phyloP scores from a whole-genome alignment of 2,888 invertebrate genomes.

The Argyresthia goedartella region DNA sequence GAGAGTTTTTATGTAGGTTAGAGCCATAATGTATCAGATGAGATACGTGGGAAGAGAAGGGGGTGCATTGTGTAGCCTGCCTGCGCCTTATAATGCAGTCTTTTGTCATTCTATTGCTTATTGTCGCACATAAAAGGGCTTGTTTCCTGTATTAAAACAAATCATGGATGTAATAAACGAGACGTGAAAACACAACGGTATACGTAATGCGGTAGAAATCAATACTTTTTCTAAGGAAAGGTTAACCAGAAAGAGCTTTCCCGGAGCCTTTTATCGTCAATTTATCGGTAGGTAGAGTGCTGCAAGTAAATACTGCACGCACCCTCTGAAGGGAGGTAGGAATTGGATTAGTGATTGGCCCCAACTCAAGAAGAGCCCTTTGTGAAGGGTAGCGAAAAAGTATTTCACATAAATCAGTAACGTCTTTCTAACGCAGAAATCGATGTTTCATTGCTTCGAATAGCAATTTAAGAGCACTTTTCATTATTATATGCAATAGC shows the following conservation, averaged over 20 bases:
- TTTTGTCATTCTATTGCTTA: constrained; percentile 57
- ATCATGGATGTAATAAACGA: not conserved
- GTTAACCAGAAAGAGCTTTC: not conserved
- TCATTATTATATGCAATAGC: too few species aligned
- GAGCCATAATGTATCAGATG: too few species aligned
- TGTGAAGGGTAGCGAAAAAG: constrained; percentile 10
- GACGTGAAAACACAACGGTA: too few species aligned
- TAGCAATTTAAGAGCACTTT: too few species aligned
- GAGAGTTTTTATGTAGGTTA: too few species aligned
- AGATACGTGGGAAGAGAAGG: constrained; percentile 48
- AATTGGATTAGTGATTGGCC: constrained; percentile 43
- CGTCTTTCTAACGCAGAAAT: not conserved
- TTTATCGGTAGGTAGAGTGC: constrained; percentile 37
- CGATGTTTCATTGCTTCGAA: not conserved
- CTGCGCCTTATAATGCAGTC: constrained; percentile 31
- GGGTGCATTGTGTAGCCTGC: constrained; percentile 48
- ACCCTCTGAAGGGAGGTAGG: constrained; percentile 30
- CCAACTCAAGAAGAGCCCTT: constrained; percentile 21
- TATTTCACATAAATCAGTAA: not conserved
- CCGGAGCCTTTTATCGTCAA: not conserved
- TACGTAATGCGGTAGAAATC: too few species aligned
- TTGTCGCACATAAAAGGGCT: constrained; percentile 52
- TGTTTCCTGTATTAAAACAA: constrained; percentile 43
- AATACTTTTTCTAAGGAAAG: not conserved
- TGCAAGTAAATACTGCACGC: constrained; percentile 4